Conservation (phyloP, 2,888 invertebrate species). For the Tinea trinotella region DNA sequence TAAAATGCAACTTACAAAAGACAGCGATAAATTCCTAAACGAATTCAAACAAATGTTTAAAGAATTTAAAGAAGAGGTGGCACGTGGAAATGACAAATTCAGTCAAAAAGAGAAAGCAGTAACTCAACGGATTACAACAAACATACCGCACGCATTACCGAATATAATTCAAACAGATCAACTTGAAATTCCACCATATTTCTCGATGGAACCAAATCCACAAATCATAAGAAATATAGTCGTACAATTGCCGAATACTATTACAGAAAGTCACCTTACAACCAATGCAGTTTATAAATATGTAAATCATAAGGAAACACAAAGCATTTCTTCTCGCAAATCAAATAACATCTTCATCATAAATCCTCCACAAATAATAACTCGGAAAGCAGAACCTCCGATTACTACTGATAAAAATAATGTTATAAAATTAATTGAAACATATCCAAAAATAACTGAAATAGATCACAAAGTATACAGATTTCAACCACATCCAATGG, state of each 20-base stretch:
- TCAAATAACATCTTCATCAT: not conserved
- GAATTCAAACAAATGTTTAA: slow-evolving; percentile 1
- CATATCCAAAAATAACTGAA: not conserved
- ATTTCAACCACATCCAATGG: not conserved
- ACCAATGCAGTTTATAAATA: not conserved
- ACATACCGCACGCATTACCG: not conserved
- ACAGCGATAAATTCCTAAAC: not conserved
- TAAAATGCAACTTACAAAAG: no score
- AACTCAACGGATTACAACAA: not conserved
- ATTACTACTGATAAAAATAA: not conserved
- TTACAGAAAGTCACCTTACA: no score
- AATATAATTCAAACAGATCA: slow-evolving; percentile 10
- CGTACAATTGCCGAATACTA: no score
- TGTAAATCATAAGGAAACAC: not conserved
- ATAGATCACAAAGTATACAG: not conserved
- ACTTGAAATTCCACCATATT: slow-evolving; percentile 12
- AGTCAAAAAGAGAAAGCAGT: not conserved
- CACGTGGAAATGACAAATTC: not conserved
- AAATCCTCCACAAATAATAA: not conserved
- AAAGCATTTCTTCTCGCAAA: no score
- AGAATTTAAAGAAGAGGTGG: slow-evolving; percentile 8
- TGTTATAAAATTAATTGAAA: not conserved
- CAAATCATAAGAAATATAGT: slow-evolving; percentile 2
- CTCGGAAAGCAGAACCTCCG: not conserved
- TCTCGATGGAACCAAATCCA: not conserved